Base-by-base conservation (phyloP, 2,797 vertebrate genomes). In the Danio tinwini region DNA sequence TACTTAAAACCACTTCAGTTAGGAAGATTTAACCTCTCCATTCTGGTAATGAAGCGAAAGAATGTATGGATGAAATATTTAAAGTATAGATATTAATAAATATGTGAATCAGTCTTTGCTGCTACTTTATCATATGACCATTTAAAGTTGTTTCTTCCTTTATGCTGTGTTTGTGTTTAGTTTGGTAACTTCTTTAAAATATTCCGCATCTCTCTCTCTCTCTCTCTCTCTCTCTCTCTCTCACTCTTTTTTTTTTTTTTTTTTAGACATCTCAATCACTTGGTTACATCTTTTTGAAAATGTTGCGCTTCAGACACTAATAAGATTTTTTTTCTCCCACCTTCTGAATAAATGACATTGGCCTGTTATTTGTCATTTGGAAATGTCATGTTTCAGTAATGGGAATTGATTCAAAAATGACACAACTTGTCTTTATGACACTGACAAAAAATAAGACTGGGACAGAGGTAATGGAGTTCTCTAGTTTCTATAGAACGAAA, bases 301-400 rank as follows among this genome's bases (percentile, higher is more conserved):
- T 62, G 58, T 53, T 47, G 10, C 58, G 44, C 42, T 47, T 61
- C 37, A n/a, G 29, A 59, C 62, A 45, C n/a, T 61, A 72, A 78
- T 73, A 50, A 2, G 7, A 56, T n/a, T 61, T 70, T 56, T 53
- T 37, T 12, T 39, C 64, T 14, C 10, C 14, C 44, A 40, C 21
- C 65, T 44, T 68, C 52, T 9, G 17, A 53, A 21, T 74, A 29
- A 79, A 61, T 29, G 49, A 6, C 21, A 74, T 45, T 21, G 19
- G 64, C 49, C 16, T 63, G 72, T 14, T 79, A 70, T 79, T 75
- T 83, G 56, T 83, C 76, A 70, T 83, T 79, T 79, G 50, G 47
- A 70, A 78, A 75, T 74, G 76, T 79, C 71, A 75, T 82, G 80
- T 82, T 82, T 80, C 68, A 50, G 42, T 82, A 74, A 84, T 84